Percentiles rank a stretch among this genome's conserved stretches.
phyloP scores from a whole-genome alignment of 2,888 invertebrate genomes.

The Ceraclea dissimilis region DNA sequence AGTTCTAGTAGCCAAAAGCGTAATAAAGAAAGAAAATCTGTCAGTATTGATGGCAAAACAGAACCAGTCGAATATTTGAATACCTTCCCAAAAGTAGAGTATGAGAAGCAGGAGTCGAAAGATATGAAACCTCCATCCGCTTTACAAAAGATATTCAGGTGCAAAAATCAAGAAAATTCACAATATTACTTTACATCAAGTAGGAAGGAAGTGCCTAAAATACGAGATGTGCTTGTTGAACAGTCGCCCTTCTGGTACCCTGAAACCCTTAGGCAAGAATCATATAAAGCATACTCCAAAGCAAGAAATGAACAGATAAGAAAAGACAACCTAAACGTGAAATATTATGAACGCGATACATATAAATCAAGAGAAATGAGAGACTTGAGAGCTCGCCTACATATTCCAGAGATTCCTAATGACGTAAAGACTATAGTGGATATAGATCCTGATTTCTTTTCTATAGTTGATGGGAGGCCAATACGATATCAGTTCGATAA shows the following conservation, averaged over 20 bases:
- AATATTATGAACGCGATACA: constrained; percentile 33
- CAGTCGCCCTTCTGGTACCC: constrained; percentile 20
- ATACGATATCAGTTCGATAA: constrained; percentile 51
- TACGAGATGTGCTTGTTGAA: constrained; percentile 7
- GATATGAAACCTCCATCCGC: constrained; percentile 7
- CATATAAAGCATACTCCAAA: constrained; percentile 12
- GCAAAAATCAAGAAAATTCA: constrained; percentile 42
- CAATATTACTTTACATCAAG: constrained; percentile 44
- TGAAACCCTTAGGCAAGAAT: constrained; percentile 28
- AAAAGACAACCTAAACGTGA: constrained; percentile 32
- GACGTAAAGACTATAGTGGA: constrained; percentile 53
- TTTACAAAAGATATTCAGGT: constrained; percentile 39
- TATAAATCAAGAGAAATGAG: constrained; percentile 33
- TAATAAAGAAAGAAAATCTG: neutral
- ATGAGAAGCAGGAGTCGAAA: constrained; percentile 7
- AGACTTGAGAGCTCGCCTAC: constrained; percentile 51
- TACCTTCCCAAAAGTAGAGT: constrained; percentile 11
- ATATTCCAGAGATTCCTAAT: constrained; percentile 48
- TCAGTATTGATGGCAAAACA: neutral
- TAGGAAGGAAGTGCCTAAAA: constrained; percentile 29
- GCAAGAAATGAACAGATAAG: constrained; percentile 31
- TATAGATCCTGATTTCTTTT: constrained; percentile 58
- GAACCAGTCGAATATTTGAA: constrained; percentile 6
- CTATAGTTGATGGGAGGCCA: constrained; percentile 53
- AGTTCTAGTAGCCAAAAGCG: neutral